phyloP scores from a whole-genome alignment of 2,113 vertebrate species.

The Calidris pugnax region DNA sequence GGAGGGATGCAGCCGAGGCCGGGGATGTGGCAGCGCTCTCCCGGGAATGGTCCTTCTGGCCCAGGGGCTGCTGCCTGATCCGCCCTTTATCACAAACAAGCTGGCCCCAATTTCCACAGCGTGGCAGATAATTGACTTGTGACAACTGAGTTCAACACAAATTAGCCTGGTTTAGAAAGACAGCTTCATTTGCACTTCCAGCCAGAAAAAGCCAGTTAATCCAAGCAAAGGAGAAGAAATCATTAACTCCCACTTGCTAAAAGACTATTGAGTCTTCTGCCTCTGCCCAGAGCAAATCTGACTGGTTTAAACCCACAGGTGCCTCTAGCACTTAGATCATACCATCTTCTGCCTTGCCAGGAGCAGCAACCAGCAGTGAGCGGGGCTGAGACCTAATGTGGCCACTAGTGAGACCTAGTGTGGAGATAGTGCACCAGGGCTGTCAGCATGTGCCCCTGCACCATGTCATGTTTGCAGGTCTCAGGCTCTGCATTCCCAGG shows the following conservation, averaged over 20 bases:
- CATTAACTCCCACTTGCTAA: background rate
- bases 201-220: background rate
- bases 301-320: background rate
- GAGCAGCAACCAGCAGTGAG: fast-evolving
- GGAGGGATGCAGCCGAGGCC: background rate
- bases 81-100: fast-evolving
- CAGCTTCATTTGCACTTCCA: background rate
- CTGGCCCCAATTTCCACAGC: background rate
- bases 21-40: background rate
- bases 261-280: background rate
- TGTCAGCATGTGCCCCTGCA: background rate
- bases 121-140: background rate
- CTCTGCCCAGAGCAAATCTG: background rate
- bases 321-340: background rate
- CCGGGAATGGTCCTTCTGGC: background rate
- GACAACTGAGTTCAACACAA: background rate
- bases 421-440: background rate
- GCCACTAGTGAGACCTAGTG: background rate
- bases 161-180: background rate
- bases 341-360: background rate
- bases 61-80: background rate
- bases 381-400: background rate
- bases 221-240: background rate
- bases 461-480: fast-evolving
- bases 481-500: background rate